Evolutionary conservation across 1,140 invertebrate genomes (phyloP).

Genomic region (Drosophila punjabiensis): DNA sequence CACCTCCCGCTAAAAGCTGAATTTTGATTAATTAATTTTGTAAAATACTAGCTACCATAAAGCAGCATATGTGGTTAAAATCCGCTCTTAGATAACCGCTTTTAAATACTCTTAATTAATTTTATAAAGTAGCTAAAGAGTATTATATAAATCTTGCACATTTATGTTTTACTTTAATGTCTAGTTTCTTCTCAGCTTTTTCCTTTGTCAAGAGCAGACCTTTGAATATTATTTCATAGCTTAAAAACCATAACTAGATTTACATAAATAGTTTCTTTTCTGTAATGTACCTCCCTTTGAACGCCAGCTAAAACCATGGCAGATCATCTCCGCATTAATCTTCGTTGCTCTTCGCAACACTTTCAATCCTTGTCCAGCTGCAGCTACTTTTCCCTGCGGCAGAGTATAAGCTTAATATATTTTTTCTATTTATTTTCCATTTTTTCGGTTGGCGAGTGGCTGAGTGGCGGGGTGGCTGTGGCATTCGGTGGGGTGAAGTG

Average conservation of each 20-base stretch:
- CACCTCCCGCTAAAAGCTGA: neutral
- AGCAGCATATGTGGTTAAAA: neutral
- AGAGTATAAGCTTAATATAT: conserved; percentile 44
- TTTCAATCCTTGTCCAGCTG: conserved; percentile 24
- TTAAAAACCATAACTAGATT: neutral
- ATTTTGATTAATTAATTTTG: conserved; percentile 40
- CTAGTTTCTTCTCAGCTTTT: neutral
- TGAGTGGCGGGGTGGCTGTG: conserved; percentile 30
- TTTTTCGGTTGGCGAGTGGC: conserved; percentile 42
- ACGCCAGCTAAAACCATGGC: neutral
- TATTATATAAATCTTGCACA: neutral
- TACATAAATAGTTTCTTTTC: neutral
- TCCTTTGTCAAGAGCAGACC: neutral
- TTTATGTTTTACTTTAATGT: neutral
- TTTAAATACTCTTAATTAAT: neutral
- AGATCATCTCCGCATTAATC: conserved; percentile 29
- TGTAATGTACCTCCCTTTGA: neutral
- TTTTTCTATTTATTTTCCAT: conserved; percentile 54
- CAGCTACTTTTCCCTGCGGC: conserved; percentile 40
- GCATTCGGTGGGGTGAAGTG: conserved; percentile 20
- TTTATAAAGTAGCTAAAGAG: too few relatives aligned
- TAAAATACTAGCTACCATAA: conserved; percentile 15
- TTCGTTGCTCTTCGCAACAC: conserved; percentile 10
- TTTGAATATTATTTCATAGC: neutral
- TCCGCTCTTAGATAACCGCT: neutral